Evolutionary conservation across 2,797 vertebrate species (phyloP), one percentile per base, ranked within the genome.

Genomic region (Pipistrellus nathusii): DNA sequence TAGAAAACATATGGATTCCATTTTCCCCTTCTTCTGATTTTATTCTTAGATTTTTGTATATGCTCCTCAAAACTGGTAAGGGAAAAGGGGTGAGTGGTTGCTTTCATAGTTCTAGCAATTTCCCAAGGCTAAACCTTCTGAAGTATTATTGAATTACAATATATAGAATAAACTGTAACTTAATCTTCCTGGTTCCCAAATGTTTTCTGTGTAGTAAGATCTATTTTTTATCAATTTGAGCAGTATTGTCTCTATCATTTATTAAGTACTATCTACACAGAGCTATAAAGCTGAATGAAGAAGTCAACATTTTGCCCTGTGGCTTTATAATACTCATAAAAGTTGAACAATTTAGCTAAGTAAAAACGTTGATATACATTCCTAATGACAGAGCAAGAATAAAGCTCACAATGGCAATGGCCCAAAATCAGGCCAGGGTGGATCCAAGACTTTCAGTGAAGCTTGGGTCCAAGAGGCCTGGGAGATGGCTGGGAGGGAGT

Each of bases 271-370:
- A 23, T 68, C 77, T 82, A 90, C 27, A 32, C 69, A 87, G 48
- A 90, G 30, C 77, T 73, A 48, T 91, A 91, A 96, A 92, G 76
- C 48, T 59, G 38, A 91, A 94, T 94, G 64, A 94, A 95, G 85
- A 90, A 88, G 77, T 83, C 88, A 80, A 72, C 92, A 41, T 85
- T 84, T 72, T 88, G 3, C n/a, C 68, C 72, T 73, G 17, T 85
- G 25, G 73, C 73, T 96, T 96, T 94, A 85, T 93, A 95, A 93
- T 85, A 81, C 87, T 93, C 64, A 95, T 78, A 89, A 95, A 95
- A 85, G 71, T 64, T 69, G 51, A 91, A 35, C 18, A 25, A 93
- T 83, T 77, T 51, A 78, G 72, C 73, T 73, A 81, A 94, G 57
- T 27, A 48, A 84, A 93, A 93, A 78, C 9, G 18, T 87, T 44